phyloP scores from a whole-genome alignment of 2,113 vertebrate genomes.

The Salvelinus namaycush region DNA sequence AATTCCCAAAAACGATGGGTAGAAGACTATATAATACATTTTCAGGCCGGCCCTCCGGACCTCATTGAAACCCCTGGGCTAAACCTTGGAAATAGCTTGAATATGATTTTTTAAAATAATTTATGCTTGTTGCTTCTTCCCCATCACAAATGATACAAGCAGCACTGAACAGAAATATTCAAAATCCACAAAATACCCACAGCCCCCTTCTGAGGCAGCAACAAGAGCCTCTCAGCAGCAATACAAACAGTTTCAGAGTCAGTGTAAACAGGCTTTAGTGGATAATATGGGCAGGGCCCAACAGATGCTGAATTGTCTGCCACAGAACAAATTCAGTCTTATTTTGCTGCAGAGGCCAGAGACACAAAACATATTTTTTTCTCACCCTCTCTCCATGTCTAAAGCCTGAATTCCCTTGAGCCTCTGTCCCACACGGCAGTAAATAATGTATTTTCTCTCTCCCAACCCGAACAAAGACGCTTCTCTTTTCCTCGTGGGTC shows the following conservation, averaged over 20 bases:
- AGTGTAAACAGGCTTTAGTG: conserved; percentile 56
- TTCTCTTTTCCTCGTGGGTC: conserved; percentile 60
- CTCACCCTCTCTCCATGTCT: neutral
- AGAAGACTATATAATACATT: too few relatives aligned
- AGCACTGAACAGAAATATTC: too few relatives aligned
- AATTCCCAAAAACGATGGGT: too few relatives aligned
- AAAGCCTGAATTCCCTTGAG: conserved; percentile 24
- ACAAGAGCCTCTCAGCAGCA: conserved; percentile 36
- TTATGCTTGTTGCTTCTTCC: too few relatives aligned
- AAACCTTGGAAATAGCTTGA: too few relatives aligned
- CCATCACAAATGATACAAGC: too few relatives aligned
- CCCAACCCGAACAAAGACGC: conserved; percentile 49
- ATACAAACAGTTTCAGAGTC: conserved; percentile 57
- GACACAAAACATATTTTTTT: neutral
- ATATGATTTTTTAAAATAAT: too few relatives aligned
- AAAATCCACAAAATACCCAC: neutral
- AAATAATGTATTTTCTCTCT: conserved; percentile 65
- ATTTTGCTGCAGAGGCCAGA: neutral
- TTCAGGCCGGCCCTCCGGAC: too few relatives aligned
- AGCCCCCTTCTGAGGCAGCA: conserved; percentile 4
- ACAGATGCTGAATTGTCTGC: conserved; percentile 54
- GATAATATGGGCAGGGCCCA: conserved; percentile 45
- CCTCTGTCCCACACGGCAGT: conserved; percentile 47
- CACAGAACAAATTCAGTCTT: conserved; percentile 30
- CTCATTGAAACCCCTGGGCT: too few relatives aligned